Conservation (phyloP, 2,888 invertebrate species). For the Pollenia griseotomentosa region DNA sequence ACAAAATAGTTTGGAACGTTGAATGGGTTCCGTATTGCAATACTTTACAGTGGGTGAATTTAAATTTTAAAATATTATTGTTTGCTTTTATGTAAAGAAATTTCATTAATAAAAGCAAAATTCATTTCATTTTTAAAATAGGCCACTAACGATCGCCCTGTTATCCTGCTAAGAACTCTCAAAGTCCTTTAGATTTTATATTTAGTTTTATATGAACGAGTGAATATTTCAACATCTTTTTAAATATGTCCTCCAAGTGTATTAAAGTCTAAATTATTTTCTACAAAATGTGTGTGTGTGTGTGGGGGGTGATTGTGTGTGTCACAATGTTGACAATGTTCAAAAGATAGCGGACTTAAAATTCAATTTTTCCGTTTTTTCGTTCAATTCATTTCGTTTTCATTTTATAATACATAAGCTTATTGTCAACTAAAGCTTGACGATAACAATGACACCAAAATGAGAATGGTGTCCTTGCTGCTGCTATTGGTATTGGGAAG, state of each 20-base stretch:
- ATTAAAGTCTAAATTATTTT: slow-evolving; percentile 38
- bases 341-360: slow-evolving; percentile 72
- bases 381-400: slow-evolving; percentile 59
- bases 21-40: no score
- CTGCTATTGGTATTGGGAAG: slow-evolving; percentile 41
- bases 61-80: no score
- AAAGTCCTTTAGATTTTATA: slow-evolving; percentile 21
- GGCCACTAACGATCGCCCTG: neutral
- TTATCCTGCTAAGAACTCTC: neutral
- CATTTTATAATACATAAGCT: slow-evolving; percentile 69
- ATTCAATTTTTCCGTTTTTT: slow-evolving; percentile 66
- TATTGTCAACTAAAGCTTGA: slow-evolving; percentile 71
- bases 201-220: slow-evolving; percentile 34
- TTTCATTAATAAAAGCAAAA: no score
- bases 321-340: slow-evolving; percentile 46
- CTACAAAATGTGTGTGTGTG: neutral
- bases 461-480: slow-evolving; percentile 51
- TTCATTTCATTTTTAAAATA: neutral
- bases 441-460: slow-evolving; percentile 64
- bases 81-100: no score
- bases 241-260: slow-evolving; percentile 34
- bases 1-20: neutral
- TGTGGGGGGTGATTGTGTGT: slow-evolving; percentile 9
- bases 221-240: slow-evolving; percentile 44
- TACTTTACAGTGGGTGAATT: no score